phyloP scores from a whole-genome alignment of 2,797 vertebrate species.

The Schizopygopsis malacanthus region DNA sequence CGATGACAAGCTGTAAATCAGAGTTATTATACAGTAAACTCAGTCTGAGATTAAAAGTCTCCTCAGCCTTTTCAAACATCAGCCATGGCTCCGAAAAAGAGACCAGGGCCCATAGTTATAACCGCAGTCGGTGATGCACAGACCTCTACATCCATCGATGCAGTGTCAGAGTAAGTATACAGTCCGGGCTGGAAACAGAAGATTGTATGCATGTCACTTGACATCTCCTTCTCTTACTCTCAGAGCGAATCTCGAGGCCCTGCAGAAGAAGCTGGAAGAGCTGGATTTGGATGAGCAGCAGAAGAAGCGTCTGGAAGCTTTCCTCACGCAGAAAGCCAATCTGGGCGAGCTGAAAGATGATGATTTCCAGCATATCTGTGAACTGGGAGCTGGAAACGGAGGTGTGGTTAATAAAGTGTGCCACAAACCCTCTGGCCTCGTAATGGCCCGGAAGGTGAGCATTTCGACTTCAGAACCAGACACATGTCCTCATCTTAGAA shows the following conservation, averaged over 20 bases:
- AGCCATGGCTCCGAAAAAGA: slow-evolving; percentile 89
- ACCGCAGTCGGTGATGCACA: slow-evolving; percentile 86
- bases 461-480: background rate
- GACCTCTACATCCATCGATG: slow-evolving; percentile 82
- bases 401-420: slow-evolving; percentile 98
- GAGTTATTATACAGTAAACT: background rate
- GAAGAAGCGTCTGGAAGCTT: slow-evolving; percentile 92
- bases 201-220: background rate
- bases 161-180: slow-evolving; percentile 88
- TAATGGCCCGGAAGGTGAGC: slow-evolving; percentile 96
- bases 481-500: background rate
- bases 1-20: slow-evolving; percentile 22
- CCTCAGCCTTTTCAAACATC: background rate
- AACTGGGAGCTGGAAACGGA: slow-evolving; percentile 93
- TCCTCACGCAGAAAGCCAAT: slow-evolving; percentile 97
- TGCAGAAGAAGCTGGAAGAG: slow-evolving; percentile 95
- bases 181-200: no score
- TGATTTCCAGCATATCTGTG: slow-evolving; percentile 93
- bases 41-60: slow-evolving; percentile 13
- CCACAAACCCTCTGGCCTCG: slow-evolving; percentile 91
- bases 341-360: slow-evolving; percentile 97
- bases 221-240: background rate
- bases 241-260: slow-evolving; percentile 91
- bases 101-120: slow-evolving; percentile 88
- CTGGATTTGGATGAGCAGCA: slow-evolving; percentile 95